Base-by-base conservation (phyloP, 2,797 vertebrate species). In the Meriones psammophilus region DNA sequence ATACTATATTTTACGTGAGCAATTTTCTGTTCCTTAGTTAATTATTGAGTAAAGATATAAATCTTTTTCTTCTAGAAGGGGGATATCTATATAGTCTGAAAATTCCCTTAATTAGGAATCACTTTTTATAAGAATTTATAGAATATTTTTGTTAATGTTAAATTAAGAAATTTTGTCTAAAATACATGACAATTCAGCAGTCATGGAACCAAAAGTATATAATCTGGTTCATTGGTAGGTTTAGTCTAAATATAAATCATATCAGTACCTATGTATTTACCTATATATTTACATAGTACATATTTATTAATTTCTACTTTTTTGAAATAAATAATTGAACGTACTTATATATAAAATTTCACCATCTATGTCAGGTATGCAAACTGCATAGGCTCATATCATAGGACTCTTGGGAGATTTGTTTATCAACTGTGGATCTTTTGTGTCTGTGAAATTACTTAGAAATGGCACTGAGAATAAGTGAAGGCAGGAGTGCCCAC, bases 11-110 rank as follows among this genome's bases (percentile, higher is more conserved):
- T 98, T 98, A 97, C 93, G 98, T 97, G 95, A 95, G 87, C 58
- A 94, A 95, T 97, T 98, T 91, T 98, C 95, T 97, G 79, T 97
- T 89, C 64, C 96, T 95, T 96, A 97, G 76, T 95, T 98, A 97
- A 97, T 97, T 98, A 95, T 60, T 96, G 97, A 97, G 86, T 95
- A 95, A 96, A 97, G 98, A 73, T 94, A 95, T 92, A 78, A 91
- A 92, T 96, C 97, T 98, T 81, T 97, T 88, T 96, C 94, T 98
- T 98, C 96, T 97, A 98, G 97, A 97, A 94, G 74, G 81, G 88
- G 96, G 97, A 95, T 96, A 96, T 93, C 88, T 95, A 83, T 92
- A 83, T 97, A 91, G 97, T 73, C 94, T 94, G 93, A 96, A 97
- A 96, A 98, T 88, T 92, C 90, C 89, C 17, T 93, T 98, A 97